These are phyloP conservation scores for Rhinatrema bivittatum DNA, from an alignment of 2,797 vertebrate species.

Conservation along the genomic window DNA sequence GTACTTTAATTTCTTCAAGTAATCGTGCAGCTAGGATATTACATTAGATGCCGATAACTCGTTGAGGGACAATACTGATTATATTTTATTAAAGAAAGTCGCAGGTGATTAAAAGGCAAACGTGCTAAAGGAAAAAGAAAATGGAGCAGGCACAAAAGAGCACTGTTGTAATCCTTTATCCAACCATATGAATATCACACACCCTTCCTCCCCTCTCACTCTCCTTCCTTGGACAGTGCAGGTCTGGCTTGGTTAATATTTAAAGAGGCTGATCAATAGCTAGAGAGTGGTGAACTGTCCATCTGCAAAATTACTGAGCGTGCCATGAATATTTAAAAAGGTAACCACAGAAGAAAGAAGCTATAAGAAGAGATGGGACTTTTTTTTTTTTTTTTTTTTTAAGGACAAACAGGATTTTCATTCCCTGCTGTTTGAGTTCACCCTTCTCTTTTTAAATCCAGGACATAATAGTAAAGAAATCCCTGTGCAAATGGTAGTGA, in stretches of 20 bases:
- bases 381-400: too few relatives aligned
- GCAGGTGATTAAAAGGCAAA: slow-evolving; percentile 29
- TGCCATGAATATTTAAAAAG: slow-evolving; percentile 58
- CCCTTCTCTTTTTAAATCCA: slow-evolving; percentile 1
- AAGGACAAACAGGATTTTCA: slow-evolving; percentile 3
- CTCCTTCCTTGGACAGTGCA: slow-evolving; percentile 34
- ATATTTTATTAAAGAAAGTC: slow-evolving; percentile 29
- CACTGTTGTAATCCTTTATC: slow-evolving; percentile 18
- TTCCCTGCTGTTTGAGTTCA: slow-evolving; percentile 3
- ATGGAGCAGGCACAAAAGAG: slow-evolving; percentile 23
- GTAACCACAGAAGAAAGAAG: slow-evolving; percentile 20
- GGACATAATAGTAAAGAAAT: not conserved
- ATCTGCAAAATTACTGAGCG: slow-evolving; percentile 53
- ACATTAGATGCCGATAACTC: too few relatives aligned
- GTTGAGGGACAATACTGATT: too few relatives aligned
- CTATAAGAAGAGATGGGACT: slow-evolving; percentile 13
- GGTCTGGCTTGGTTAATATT: slow-evolving; percentile 58
- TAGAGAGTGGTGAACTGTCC: slow-evolving; percentile 48
- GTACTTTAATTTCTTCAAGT: too few relatives aligned
- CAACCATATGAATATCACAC: not conserved
- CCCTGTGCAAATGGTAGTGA: not conserved
- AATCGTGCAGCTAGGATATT: too few relatives aligned
- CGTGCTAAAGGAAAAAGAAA: slow-evolving; percentile 16
- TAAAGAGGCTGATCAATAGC: slow-evolving; percentile 59
- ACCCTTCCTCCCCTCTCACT: slow-evolving; percentile 12